phyloP scores from a whole-genome alignment of 2,888 invertebrate species.

The Drosophila villosipedis region DNA sequence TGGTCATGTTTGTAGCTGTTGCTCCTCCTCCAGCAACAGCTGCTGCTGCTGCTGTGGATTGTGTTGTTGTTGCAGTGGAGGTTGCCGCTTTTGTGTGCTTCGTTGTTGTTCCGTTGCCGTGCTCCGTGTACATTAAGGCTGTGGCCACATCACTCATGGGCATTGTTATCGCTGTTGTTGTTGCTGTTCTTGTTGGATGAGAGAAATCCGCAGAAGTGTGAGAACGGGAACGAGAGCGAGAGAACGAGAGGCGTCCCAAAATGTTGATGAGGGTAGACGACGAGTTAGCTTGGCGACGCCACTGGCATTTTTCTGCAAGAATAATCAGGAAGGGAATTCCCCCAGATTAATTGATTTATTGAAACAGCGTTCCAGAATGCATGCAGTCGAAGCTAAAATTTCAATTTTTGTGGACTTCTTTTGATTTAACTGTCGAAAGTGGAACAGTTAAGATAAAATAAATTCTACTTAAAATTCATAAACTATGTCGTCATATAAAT shows the following conservation, averaged over 20 bases:
- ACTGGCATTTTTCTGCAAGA: conserved; percentile 52
- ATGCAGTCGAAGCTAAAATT: not conserved
- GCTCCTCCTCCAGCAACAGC: conserved; percentile 24
- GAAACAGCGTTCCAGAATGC: not conserved
- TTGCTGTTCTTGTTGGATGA: conserved; percentile 29
- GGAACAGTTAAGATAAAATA: not conserved
- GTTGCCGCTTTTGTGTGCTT: conserved; percentile 39
- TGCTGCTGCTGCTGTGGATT: conserved; percentile 11
- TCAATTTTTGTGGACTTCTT: not conserved
- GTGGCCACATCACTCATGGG: conserved; percentile 69
- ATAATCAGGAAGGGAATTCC: too few species aligned
- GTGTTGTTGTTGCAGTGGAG: conserved; percentile 12
- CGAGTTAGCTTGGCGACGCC: conserved; percentile 60
- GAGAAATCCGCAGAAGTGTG: not conserved
- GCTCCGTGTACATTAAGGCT: conserved; percentile 62
- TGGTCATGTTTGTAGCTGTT: conserved; percentile 52
- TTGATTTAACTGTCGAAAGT: not conserved
- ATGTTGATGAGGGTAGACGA: conserved; percentile 59
- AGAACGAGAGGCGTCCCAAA: conserved; percentile 28
- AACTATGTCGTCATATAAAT: not conserved
- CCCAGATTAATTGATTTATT: not conserved
- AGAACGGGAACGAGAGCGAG: not conserved
- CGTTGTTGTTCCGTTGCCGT: conserved; percentile 47
- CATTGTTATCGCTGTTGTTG: conserved; percentile 49
- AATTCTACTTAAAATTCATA: not conserved